Percentiles rank a stretch among this genome's conserved stretches.
Evolutionary conservation across 2,888 invertebrate species (phyloP).

Genomic region (Dynastes tityus): DNA sequence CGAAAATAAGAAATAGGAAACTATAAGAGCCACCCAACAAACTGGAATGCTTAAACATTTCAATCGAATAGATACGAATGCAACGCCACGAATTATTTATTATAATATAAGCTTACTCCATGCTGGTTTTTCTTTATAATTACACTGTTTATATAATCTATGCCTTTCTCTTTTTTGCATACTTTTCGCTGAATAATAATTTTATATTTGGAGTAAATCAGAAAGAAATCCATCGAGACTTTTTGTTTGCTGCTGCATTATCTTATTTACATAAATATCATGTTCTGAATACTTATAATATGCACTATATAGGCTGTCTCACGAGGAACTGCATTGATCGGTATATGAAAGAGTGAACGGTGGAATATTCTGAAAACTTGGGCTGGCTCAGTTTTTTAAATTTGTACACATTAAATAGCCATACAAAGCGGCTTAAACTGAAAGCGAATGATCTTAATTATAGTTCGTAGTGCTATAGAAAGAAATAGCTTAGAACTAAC

Average conservation of each 20-base stretch:
- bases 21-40: neutral
- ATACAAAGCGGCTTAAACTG: too few relatives aligned
- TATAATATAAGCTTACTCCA: neutral
- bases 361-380: too few relatives aligned
- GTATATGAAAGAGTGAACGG: too few relatives aligned
- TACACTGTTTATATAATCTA: neutral
- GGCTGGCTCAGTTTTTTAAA: too few relatives aligned
- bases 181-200: constrained; percentile 3
- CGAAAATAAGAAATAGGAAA: neutral
- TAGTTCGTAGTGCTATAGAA: too few relatives aligned
- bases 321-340: too few relatives aligned
- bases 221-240: neutral
- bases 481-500: too few relatives aligned
- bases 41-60: neutral
- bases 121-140: neutral
- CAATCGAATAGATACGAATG: neutral
- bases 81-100: neutral
- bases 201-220: neutral
- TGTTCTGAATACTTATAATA: neutral
- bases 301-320: too few relatives aligned
- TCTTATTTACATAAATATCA: neutral
- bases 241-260: neutral
- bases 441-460: too few relatives aligned
- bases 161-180: constrained; percentile 30
- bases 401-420: too few relatives aligned